phyloP scores from a whole-genome alignment of 1,140 invertebrate genomes.

The Bombus fervidus region DNA sequence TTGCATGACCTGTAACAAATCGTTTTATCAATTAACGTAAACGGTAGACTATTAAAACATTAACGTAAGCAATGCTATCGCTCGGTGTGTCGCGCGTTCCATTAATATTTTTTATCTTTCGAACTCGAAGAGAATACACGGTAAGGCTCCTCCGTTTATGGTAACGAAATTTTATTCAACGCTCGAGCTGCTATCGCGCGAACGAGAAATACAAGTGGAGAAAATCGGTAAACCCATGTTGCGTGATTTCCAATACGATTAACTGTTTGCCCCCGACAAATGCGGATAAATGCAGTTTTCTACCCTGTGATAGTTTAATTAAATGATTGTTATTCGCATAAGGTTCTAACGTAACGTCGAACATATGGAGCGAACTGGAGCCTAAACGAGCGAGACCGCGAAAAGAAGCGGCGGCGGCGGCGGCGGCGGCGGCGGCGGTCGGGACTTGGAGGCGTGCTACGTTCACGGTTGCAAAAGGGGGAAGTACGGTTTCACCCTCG shows the following conservation, averaged over 20 bases:
- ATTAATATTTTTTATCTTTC: not conserved
- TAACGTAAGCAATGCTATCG: too few species aligned
- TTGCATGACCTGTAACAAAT: conserved; percentile 77
- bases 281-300: not conserved
- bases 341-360: not conserved
- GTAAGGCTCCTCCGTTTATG: too few species aligned
- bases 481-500: conserved; percentile 62
- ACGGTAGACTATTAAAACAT: not conserved
- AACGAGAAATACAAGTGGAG: too few species aligned
- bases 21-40: not conserved
- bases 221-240: too few species aligned
- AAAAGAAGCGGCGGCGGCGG: conserved; percentile 30
- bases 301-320: not conserved
- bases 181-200: too few species aligned
- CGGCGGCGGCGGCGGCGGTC: not conserved
- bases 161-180: too few species aligned
- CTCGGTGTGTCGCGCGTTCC: too few species aligned
- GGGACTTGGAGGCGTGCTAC: conserved; percentile 2
- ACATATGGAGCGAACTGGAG: not conserved
- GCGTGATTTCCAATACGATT: too few species aligned
- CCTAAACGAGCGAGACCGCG: conserved; percentile 42
- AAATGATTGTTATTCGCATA: not conserved
- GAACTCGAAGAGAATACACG: not conserved
- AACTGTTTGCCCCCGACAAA: too few species aligned
- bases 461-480: conserved; percentile 31